These are phyloP conservation scores for Tachuris rubrigastra DNA, from an alignment of 2,113 vertebrate species.

Conservation along the genomic window DNA sequence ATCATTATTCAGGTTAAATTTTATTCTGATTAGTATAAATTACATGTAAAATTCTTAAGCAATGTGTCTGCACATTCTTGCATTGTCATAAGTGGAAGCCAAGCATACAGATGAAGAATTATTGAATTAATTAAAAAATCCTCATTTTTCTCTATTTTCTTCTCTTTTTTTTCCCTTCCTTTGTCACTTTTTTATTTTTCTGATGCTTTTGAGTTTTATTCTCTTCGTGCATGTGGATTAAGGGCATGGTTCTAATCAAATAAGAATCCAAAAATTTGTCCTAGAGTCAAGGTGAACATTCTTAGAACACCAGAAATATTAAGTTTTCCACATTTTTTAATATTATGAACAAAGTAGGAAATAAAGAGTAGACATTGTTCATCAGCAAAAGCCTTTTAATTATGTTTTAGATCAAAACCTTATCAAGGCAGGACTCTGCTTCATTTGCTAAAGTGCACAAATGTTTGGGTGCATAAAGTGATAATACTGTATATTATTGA, in stretches of 20 bases:
- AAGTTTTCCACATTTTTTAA: background rate
- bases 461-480: background rate
- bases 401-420: background rate
- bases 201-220: background rate
- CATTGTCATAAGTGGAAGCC: background rate
- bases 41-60: background rate
- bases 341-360: background rate
- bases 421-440: background rate
- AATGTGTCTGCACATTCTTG: background rate
- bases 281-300: background rate
- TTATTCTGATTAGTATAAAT: conserved; percentile 10
- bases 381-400: background rate
- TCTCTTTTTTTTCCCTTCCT: accelerated
- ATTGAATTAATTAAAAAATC: background rate
- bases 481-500: background rate
- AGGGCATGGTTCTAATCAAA: background rate
- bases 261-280: background rate
- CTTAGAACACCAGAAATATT: background rate
- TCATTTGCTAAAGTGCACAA: background rate
- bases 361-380: background rate
- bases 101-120: conserved; percentile 40
- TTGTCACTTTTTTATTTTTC: background rate
- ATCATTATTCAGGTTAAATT: background rate
- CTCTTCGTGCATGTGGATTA: background rate
- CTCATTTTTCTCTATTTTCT: background rate